Evolutionary conservation across 2,113 vertebrate species (phyloP).

Genomic region (Speoplatyrhinus poulsoni): DNA sequence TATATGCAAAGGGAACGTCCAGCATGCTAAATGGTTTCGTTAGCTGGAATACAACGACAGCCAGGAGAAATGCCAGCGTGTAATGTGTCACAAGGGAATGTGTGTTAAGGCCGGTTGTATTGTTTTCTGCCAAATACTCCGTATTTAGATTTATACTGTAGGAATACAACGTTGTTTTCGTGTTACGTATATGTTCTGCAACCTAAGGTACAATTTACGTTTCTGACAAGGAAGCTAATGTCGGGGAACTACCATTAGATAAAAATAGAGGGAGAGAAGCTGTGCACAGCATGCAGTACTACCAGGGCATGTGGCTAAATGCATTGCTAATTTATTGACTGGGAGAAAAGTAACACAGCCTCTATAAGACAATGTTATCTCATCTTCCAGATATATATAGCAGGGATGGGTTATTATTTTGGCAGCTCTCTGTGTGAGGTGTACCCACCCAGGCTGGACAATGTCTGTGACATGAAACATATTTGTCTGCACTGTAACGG

Average conservation of each 20-base stretch:
- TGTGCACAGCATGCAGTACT: not conserved
- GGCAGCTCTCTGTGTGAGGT: conserved; percentile 78
- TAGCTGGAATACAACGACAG: not conserved
- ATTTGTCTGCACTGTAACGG: not conserved
- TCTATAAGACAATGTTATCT: conserved; percentile 17
- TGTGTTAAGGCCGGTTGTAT: no score
- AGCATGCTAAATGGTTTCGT: not conserved
- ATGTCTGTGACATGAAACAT: not conserved
- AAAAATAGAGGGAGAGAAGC: not conserved
- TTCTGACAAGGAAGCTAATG: not conserved
- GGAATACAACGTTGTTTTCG: not conserved
- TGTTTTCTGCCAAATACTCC: no score
- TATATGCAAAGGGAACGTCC: not conserved
- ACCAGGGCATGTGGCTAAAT: not conserved
- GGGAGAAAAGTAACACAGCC: no score
- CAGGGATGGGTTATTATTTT: conserved; percentile 74
- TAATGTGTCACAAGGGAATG: no score
- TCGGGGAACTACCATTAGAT: not conserved
- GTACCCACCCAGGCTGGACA: not conserved
- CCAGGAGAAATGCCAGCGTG: not conserved
- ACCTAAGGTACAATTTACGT: not conserved
- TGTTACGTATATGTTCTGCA: not conserved
- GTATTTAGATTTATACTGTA: not conserved
- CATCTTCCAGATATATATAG: conserved; percentile 9
- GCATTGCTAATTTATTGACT: not conserved